A percentile compares a stretch with the other conserved stretches of the same genome.
phyloP scores from a whole-genome alignment of 2,888 invertebrate genomes.

The Drosophila crucigera region DNA sequence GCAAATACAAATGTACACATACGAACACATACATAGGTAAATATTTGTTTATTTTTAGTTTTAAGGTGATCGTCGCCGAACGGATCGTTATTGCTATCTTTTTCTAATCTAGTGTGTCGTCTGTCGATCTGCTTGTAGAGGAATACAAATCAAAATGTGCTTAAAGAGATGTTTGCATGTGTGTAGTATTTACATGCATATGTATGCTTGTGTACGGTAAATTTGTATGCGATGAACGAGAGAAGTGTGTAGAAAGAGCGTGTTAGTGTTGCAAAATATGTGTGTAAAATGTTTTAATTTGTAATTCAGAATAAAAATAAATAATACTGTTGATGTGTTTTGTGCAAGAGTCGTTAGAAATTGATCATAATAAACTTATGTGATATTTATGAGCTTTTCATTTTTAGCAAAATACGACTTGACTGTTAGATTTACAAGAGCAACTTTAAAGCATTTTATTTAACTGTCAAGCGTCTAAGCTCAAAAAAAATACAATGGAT shows the following conservation, averaged over 20 bases:
- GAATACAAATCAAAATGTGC: conserved; percentile 15
- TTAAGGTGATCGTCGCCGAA: conserved; percentile 12
- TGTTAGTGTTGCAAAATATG: background rate
- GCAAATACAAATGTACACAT: conserved; percentile 6
- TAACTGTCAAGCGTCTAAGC: too few species aligned
- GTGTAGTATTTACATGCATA: conserved; percentile 1
- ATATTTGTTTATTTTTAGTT: conserved; percentile 50
- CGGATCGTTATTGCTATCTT: conserved; percentile 12
- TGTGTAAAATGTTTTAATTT: background rate
- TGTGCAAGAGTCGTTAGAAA: background rate
- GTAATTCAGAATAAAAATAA: background rate
- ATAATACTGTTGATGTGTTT: background rate
- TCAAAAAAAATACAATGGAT: too few species aligned
- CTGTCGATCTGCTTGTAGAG: conserved; percentile 25
- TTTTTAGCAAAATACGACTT: background rate
- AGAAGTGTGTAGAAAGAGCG: background rate
- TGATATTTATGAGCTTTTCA: background rate
- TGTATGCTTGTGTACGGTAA: background rate
- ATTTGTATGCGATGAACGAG: background rate
- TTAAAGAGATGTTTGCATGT: background rate
- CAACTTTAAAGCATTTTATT: too few species aligned
- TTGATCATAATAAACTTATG: background rate
- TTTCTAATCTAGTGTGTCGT: conserved; percentile 32
- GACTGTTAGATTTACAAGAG: too few species aligned
- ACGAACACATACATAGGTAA: conserved; percentile 5